Evolutionary conservation across 2,888 invertebrate genomes (phyloP), one percentile per base, ranked within the genome.

Genomic region (Ectemnius lituratus): DNA sequence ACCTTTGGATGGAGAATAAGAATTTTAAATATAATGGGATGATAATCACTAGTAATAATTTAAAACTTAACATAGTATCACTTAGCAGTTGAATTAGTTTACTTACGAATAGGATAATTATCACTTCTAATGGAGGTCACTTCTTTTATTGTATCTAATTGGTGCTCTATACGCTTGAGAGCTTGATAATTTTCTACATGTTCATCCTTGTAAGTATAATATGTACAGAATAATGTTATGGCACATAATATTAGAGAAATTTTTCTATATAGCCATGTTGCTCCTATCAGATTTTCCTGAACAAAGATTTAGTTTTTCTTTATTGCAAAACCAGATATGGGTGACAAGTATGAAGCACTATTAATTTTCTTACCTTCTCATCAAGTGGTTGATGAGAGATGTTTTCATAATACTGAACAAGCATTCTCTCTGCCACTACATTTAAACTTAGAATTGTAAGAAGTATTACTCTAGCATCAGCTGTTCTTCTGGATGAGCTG

Each of bases 401-500:
- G 14, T 85, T 87, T 59, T 84, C 70, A 59, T 85, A 84, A 76
- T 87, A 89, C 57, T 87, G 88, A n/a, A 88, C 87, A 2, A 90
- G 52, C 86, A 91, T 86, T 80, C 93, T 88, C 87, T 94, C 94
- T 6, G 91, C 28, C 0, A 92, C 75, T 49, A 93, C 88, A 85
- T 93, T 93, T 5, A 91, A 46, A 62, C 92, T 92, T 76, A 94
- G 87, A 46, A 93, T 85, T 11, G 92, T 82, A 80, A 94, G 92
- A 56, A 94, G 88, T 82, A 92, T 92, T 70, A 94, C 88, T 78
- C 94, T 89, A 3, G 94, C 93, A 62, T 91, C 90, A n/a, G 89
- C 85, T 0, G 94, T 94, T 46, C 93, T 91, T 67, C 90, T 89
- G 1, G 93, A 91, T 1, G 94, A 92, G 49, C 94, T 94, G 28